Conservation (phyloP, 2,113 vertebrate genomes). For the Glaucidium brasilianum region DNA sequence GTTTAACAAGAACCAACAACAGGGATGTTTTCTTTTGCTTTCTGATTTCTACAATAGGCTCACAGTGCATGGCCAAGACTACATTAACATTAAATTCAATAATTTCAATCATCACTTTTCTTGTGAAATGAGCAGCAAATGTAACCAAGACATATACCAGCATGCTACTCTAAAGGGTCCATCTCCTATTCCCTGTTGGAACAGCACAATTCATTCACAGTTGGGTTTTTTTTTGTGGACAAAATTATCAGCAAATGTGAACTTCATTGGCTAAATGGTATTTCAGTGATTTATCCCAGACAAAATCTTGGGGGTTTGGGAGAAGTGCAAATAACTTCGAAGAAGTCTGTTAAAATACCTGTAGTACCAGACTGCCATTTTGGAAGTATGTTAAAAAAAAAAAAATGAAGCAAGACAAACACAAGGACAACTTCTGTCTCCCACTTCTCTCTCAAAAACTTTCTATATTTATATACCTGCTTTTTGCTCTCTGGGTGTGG, state of each 20-base stretch:
- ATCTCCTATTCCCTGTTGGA: not conserved
- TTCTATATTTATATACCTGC: not conserved
- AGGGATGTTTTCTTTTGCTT: not conserved
- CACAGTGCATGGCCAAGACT: not conserved
- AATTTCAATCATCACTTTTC: not conserved
- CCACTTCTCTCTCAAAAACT: not conserved
- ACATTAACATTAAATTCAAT: not conserved
- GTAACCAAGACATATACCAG: not conserved
- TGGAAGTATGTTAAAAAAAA: not conserved
- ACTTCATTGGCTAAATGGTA: not conserved
- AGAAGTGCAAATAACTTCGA: not conserved
- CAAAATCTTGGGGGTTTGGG: rapidly evolving
- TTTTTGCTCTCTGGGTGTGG: not conserved
- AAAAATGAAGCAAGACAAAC: not conserved
- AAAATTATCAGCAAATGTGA: not conserved
- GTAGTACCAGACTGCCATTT: not conserved
- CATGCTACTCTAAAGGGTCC: not conserved
- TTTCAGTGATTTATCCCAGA: not conserved
- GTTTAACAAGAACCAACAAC: not conserved
- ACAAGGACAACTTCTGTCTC: not conserved
- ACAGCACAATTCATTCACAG: not conserved
- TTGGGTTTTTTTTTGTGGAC: too few species aligned
- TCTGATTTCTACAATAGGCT: not conserved
- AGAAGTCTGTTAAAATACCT: not conserved
- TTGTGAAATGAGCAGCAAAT: not conserved